Base-by-base conservation (phyloP, 2,113 vertebrate species). In the Chinchilla lanigera region DNA sequence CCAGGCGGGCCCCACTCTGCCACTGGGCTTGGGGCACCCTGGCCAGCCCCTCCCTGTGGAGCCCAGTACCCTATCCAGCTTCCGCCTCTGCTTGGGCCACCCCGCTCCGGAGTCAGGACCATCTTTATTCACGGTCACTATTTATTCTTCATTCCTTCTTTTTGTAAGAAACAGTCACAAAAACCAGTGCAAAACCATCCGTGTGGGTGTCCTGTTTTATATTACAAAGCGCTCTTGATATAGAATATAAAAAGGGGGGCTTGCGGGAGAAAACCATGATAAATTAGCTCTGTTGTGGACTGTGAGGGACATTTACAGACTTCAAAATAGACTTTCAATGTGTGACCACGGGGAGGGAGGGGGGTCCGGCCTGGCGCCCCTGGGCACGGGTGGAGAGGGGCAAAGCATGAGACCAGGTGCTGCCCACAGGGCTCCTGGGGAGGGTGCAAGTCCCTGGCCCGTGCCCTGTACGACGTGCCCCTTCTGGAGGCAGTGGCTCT, bases 131-230 rank as follows among this genome's bases (percentile, higher is more conserved):
- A 98, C 90, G 80, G 96, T 98, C 98, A 99, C 98, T 98, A 95
- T 98, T 98, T 96, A 98, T 98, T 98, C 98, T 97, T 86, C 2
- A 24, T 92, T 89, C 80, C 71, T 90, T 89, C 89, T 95, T 98
- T 98, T 98, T 97, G 96, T 98, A 98, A 98, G 98, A 99, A 99
- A 98, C 2, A 80, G 98, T 98, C 98, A 98, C 97, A 98, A 97
- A 98, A 99, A 95, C 67, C 80, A 97, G 97, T 98, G 98, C 97
- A 98, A 97, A 98, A 96, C 95, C 93, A 92, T 98, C 97, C 54
- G 96, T 97, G 97, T 97, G 98, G 96, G 96, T 90, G 97, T 98
- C 98, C 96, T 97, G 96, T 83, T 98, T 99, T 98, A 98, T 98
- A 98, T 98, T 98, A 98, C 98, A 85, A 98, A 77, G 93, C 97